Percentiles rank a stretch among this genome's conserved stretches.
Evolutionary conservation across 2,888 invertebrate genomes (phyloP).

Genomic region (Troides helena): DNA sequence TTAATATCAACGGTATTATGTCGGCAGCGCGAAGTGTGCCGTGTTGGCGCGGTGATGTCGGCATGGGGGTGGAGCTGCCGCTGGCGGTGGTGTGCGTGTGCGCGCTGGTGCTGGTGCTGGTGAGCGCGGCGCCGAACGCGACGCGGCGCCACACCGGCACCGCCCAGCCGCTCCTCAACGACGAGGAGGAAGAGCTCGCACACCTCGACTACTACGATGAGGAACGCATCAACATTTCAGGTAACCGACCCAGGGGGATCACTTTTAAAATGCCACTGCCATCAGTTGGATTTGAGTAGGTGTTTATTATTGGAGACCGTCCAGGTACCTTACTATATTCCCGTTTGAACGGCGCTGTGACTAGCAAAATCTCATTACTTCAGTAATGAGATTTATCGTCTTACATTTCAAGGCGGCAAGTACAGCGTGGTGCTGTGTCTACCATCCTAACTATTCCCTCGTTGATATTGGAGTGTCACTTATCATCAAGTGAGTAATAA

Average conservation of each 20-base stretch:
- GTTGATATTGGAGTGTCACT: no score
- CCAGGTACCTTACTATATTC: no score
- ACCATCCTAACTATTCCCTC: no score
- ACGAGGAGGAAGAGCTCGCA: constrained; percentile 54
- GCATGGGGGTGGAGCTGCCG: constrained; percentile 70
- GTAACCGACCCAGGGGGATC: constrained; percentile 42
- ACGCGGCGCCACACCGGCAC: constrained; percentile 46
- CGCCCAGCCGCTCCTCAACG: constrained; percentile 51
- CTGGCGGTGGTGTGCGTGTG: constrained; percentile 67
- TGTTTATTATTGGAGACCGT: no score
- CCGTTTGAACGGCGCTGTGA: no score
- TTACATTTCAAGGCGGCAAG: no score
- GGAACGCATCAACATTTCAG: constrained; percentile 68
- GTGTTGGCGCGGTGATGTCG: constrained; percentile 70
- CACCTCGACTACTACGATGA: constrained; percentile 72
- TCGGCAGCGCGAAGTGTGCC: constrained; percentile 31
- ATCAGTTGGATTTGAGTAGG: no score
- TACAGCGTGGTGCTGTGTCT: no score
- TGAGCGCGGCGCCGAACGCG: constrained; percentile 66
- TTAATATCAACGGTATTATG: neutral
- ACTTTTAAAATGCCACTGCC: no score
- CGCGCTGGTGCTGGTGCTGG: constrained; percentile 51
- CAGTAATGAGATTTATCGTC: no score
- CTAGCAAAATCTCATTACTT: no score
- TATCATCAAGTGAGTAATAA: no score